Percentiles rank a stretch among this genome's conserved stretches.
Conservation (phyloP, 2,113 vertebrate species). For the Turnix velox region DNA sequence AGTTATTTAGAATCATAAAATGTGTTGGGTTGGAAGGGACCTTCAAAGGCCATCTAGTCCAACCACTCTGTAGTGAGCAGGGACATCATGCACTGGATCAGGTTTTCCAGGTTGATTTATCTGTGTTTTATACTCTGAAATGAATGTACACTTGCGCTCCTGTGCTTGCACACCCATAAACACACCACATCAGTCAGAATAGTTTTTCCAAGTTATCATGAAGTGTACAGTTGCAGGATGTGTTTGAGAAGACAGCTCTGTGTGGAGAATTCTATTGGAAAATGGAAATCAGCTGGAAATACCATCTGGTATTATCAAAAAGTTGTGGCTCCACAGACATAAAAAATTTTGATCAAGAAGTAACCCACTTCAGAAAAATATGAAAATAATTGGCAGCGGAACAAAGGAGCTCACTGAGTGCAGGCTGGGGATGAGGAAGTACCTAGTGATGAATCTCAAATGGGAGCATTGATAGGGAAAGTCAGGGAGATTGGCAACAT, state of each 20-base stretch:
- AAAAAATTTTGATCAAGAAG: not conserved
- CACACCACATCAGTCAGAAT: not conserved
- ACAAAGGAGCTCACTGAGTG: not conserved
- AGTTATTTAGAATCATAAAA: too few relatives aligned
- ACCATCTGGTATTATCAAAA: not conserved
- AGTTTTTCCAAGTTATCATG: not conserved
- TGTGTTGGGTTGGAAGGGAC: too few relatives aligned
- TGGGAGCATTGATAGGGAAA: not conserved
- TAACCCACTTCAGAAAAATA: not conserved
- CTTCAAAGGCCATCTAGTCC: too few relatives aligned
- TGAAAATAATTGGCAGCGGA: not conserved
- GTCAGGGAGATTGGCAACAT: not conserved
- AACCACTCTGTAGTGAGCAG: too few relatives aligned
- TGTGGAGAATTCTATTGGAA: not conserved
- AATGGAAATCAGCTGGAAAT: not conserved
- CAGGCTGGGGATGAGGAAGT: slow-evolving; percentile 2
- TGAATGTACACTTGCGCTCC: not conserved
- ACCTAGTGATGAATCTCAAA: not conserved
- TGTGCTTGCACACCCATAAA: not conserved
- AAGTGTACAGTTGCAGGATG: not conserved
- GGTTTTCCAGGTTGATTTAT: too few relatives aligned
- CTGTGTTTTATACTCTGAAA: not conserved
- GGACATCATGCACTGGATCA: too few relatives aligned
- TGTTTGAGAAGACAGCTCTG: not conserved
- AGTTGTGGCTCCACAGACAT: not conserved